Evolutionary conservation across 23 tunicate species (phyloP).

Genomic region (Phallusia fumigata): DNA sequence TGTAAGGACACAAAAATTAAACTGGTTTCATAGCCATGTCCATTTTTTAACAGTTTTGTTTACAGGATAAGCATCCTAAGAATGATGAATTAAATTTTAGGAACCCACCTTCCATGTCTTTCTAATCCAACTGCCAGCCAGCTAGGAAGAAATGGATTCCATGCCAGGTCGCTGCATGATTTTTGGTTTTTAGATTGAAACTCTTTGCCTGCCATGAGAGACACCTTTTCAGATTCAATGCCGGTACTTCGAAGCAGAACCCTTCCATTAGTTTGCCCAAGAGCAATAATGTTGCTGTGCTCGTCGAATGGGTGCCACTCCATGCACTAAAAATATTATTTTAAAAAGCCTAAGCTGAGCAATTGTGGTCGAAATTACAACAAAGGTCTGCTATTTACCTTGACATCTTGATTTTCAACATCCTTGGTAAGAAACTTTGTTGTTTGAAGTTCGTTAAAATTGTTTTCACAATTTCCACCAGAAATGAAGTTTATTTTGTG

Average conservation of each 20-base stretch:
- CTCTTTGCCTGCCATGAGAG: not conserved
- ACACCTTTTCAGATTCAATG: not conserved
- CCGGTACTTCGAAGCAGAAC: constrained; percentile 22
- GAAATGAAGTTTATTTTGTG: not conserved
- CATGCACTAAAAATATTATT: constrained; percentile 27
- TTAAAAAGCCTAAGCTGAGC: no score
- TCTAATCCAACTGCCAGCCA: constrained; percentile 64
- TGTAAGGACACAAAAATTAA: no score
- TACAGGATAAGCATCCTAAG: no score
- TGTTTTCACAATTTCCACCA: not conserved
- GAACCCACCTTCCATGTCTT: constrained; percentile 31
- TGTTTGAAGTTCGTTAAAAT: not conserved
- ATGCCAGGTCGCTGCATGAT: constrained; percentile 50
- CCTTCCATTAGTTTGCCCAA: constrained; percentile 48
- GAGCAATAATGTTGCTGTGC: constrained; percentile 32
- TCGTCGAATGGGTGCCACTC: constrained; percentile 57
- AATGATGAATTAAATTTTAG: not conserved
- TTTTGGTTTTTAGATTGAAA: constrained; percentile 38
- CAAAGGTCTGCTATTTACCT: not conserved
- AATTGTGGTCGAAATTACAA: no score
- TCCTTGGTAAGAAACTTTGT: not conserved
- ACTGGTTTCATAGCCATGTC: no score
- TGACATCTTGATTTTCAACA: constrained; percentile 6
- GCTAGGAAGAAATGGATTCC: constrained; percentile 45
- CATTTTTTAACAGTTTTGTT: no score